Base-by-base conservation (phyloP, 2,888 invertebrate species). In the Meiosimyza decipiens region DNA sequence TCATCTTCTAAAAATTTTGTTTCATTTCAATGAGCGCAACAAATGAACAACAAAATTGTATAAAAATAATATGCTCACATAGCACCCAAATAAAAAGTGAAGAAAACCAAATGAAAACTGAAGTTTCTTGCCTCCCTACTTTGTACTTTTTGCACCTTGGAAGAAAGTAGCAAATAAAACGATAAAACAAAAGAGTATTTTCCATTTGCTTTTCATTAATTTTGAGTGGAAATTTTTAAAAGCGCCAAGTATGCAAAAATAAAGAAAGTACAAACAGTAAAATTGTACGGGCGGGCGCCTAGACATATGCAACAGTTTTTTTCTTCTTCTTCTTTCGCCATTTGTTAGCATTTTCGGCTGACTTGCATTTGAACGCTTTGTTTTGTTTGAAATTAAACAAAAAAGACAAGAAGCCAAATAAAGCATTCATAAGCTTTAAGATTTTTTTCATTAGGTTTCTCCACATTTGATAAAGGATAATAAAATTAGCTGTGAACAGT, bases 41-140 rank as follows among this genome's bases (percentile, higher is more conserved):
- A 81, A 82, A 80, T 82, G 82, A 82, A 82, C 81, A 82, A 82
- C 82, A 78, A 82, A 82, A 82, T 82, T 82, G 80, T 82, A 81
- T 82, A 80, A 80, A 82, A 81, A 79, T 79, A 77, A 79, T 69
- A 65, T 70, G 72, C 12, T 67, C 57, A 59, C 33, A 69, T 57
- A 63, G 77, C 75, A 79, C 76, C 75, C 73, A 76, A 64, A 72
- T 64, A 33, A 33, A 64, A 62, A 52, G 12, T 33, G n/a, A 65
- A 49, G 72, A 64, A 62, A 62, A 74, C 13, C 73, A 73, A 75
- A 75, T 76, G n/a, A n/a, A n/a, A 74, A 59, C 66, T 74, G 65
- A 77, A 80, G 63, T 50, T 69, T 60, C 54, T 67, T 47, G 52
- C 54, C 52, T 65, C 59, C 40, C 33, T 68, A 63, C 71, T 54